Evolutionary conservation across 2,113 vertebrate species (phyloP).

Genomic region (Poicephalus gulielmi): DNA sequence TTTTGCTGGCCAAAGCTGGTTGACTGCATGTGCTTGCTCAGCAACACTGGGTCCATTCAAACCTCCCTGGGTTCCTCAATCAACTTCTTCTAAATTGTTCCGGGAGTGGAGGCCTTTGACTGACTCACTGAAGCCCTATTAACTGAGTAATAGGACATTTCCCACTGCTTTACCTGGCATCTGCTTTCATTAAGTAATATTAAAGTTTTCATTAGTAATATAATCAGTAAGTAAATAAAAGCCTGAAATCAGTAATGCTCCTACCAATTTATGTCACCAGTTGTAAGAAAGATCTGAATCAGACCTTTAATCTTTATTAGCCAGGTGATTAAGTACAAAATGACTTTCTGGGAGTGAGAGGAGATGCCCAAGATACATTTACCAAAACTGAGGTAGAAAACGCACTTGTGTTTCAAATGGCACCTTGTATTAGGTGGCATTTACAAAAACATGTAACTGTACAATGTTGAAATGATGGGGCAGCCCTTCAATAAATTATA

Average conservation of each 20-base stretch:
- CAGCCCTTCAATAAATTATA: neutral
- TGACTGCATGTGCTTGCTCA: neutral
- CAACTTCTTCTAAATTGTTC: neutral
- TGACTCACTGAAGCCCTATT: neutral
- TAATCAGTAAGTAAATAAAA: neutral
- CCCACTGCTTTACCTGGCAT: constrained; percentile 7
- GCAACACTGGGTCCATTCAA: neutral
- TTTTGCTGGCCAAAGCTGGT: neutral
- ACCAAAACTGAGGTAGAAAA: neutral
- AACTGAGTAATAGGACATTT: neutral
- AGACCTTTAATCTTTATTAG: constrained; percentile 14
- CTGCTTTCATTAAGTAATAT: constrained; percentile 19
- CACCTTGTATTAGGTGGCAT: neutral
- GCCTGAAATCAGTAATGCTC: neutral
- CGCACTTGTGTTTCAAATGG: neutral
- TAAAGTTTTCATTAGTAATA: neutral
- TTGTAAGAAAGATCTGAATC: neutral
- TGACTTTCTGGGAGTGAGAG: neutral
- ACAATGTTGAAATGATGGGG: neutral
- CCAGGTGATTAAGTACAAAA: neutral
- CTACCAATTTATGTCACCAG: neutral
- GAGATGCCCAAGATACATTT: neutral
- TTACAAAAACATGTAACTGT: neutral
- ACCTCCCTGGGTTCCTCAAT: neutral
- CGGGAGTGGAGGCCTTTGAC: neutral